These are phyloP conservation scores for Epirrhoe tristata DNA, from an alignment of 2,888 invertebrate species.

Conservation along the genomic window DNA sequence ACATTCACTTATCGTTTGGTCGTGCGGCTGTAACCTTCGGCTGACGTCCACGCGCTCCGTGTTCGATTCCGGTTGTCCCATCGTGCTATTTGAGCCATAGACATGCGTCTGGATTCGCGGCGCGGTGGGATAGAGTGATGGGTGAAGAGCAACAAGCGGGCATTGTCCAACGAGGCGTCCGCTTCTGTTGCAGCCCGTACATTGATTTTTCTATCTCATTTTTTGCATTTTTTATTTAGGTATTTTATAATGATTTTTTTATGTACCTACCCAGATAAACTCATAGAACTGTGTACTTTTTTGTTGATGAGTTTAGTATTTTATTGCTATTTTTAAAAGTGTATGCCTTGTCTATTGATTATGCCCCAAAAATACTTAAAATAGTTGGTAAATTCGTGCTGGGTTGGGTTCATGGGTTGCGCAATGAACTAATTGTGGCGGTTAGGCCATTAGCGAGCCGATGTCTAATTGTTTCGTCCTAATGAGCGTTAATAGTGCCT, in stretches of 20 bases:
- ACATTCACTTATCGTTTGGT: conserved; percentile 25
- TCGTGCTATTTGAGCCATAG: conserved; percentile 58
- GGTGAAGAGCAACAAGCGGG: conserved; percentile 82
- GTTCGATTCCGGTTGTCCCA: conserved; percentile 61
- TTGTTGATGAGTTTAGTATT: too few relatives aligned
- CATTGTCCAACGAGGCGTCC: conserved; percentile 70
- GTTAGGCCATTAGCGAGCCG: conserved; percentile 42
- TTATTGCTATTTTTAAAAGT: too few relatives aligned
- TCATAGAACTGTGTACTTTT: too few relatives aligned
- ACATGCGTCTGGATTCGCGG: conserved; percentile 58
- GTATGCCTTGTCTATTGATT: not conserved
- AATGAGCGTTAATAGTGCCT: conserved; percentile 48
- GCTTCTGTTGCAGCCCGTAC: conserved; percentile 81
- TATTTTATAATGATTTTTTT: not conserved
- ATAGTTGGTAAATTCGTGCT: conserved; percentile 11
- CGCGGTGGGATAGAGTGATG: conserved; percentile 70
- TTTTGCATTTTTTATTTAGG: conserved; percentile 27
- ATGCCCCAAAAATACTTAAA: conserved; percentile 6
- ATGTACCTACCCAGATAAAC: too few relatives aligned
- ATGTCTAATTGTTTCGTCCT: conserved; percentile 48
- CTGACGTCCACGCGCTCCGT: conserved; percentile 7
- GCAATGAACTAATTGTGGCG: conserved; percentile 44
- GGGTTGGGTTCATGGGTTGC: conserved; percentile 35
- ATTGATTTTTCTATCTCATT: conserved; percentile 50
- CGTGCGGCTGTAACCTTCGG: conserved; percentile 26